Evolutionary conservation across 1,140 invertebrate species (phyloP), one percentile per base, ranked within the genome.

Genomic region (Aricia agestis): DNA sequence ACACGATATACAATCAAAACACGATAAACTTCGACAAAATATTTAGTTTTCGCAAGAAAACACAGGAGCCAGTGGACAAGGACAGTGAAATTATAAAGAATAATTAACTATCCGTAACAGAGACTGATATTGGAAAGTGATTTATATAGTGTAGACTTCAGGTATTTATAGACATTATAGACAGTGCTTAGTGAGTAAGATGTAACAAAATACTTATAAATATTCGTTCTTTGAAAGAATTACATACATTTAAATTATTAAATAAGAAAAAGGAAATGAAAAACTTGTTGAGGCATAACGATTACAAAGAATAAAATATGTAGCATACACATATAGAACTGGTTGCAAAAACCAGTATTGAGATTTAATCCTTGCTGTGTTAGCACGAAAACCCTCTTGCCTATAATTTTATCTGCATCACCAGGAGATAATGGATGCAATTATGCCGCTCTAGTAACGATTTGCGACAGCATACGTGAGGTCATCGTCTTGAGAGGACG

Each of bases 1-100:
- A 91, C 57, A 89, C 88, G 1, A 74, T 92, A 7, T 92, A 91
- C 74, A 92, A 92, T 67, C 92, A 92, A 69, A 92, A 92, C 68
- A 92, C 83, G 6, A 71, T 92, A 42, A 89, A 92, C 72, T 82
- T 92, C 7, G 89, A 92, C 9, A 90, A 87, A 71, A 90, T 92
- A 67, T 90, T 91, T 66, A 86, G 79, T 73, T 90, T 87, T 69
- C 74, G 32, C 78, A 84, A 73, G 76, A 85, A 78, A 76, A 71
- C 41, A n/a, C 66, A 68, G 11, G 73, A 69, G 6, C n/a, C 36
- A 10, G 66, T 58, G 17, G 76, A 78, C 71, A 77, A 82, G 63
- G 68, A 72, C 59, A 83, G 77, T 81, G 84, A 85, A 81, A 82
- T 79, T 74, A 66, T 70, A 63, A 70, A 72, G 70, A 74, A 74